Evolutionary conservation across 2,113 vertebrate genomes (phyloP), one percentile per base, ranked within the genome.

Genomic region (Mungos mungo): DNA sequence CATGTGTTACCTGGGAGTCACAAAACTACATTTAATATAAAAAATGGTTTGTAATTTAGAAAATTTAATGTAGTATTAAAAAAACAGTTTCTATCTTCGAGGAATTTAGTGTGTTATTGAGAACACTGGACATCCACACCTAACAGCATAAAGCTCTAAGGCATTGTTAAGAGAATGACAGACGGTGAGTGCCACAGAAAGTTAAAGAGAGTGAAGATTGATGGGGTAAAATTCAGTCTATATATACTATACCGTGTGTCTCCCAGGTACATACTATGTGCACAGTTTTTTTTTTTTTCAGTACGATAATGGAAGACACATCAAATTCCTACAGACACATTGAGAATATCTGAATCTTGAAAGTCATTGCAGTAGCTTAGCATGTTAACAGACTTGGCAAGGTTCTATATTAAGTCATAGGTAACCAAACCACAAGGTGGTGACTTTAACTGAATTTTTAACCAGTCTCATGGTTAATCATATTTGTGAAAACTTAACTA

Each of bases 391-490:
- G 71, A 63, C 7, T 57, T 91, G n/a, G 31, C 41, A 69, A 83
- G 88, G 25, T 86, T 94, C 82, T 57, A 35, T 33, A 41, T 87
- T 83, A 45, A 45, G 47, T 38, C 83, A 77, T 77, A 83, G 31
- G 29, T 69, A 79, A 3, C 11, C 13, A 83, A 66, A 66, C 96
- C 98, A 97, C 96, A 95, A 95, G 96, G 63, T 96, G 96, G 97
- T 60, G 35, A 85, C 91, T 94, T 88, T 96, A 90, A 60, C 88
- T 92, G 88, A 94, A 57, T 50, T 92, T 92, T 93, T 63, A 83
- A 45, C 27, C 29, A 88, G 29, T 80, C 41, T 94, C n/a, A n/a
- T 38, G 50, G 25, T 74, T 82, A 81, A 80, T 80, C 72, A 35
- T 80, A 76, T 66, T 85, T 72, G 3, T 81, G 47, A 96, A 29